Percentiles rank a stretch among this genome's conserved stretches.
Evolutionary conservation across 2,888 invertebrate species (phyloP).

Genomic region (Aromia moschata): DNA sequence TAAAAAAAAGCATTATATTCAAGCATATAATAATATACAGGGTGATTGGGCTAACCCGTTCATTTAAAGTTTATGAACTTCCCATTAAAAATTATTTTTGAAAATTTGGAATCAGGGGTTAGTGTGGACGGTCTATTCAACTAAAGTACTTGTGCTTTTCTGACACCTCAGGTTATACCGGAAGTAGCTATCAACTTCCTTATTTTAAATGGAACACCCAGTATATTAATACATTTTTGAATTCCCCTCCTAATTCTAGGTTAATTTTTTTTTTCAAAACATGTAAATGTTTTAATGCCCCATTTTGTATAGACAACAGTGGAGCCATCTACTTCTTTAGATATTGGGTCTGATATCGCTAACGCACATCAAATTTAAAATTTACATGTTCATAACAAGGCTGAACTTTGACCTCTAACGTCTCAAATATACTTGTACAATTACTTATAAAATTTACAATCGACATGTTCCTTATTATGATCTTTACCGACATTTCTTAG

Average conservation of each 20-base stretch:
- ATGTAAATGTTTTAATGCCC: too few species aligned
- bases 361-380: too few species aligned
- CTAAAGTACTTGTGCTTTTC: background rate
- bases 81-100: background rate
- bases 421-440: too few species aligned
- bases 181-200: background rate
- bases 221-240: background rate
- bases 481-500: too few species aligned
- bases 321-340: too few species aligned
- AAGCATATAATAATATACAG: background rate
- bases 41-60: background rate
- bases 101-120: background rate
- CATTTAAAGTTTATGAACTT: background rate
- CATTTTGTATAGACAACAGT: too few species aligned
- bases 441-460: too few species aligned
- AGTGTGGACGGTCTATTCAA: background rate
- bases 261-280: background rate
- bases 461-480: too few species aligned
- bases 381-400: too few species aligned
- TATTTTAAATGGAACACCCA: background rate
- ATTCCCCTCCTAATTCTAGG: background rate
- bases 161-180: background rate
- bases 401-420: too few species aligned
- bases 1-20: too few species aligned
- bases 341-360: too few species aligned